A percentile compares a stretch with the other conserved stretches of the same genome.
phyloP scores from a whole-genome alignment of 2,888 invertebrate species.

The Brachynemurus nebulosus region DNA sequence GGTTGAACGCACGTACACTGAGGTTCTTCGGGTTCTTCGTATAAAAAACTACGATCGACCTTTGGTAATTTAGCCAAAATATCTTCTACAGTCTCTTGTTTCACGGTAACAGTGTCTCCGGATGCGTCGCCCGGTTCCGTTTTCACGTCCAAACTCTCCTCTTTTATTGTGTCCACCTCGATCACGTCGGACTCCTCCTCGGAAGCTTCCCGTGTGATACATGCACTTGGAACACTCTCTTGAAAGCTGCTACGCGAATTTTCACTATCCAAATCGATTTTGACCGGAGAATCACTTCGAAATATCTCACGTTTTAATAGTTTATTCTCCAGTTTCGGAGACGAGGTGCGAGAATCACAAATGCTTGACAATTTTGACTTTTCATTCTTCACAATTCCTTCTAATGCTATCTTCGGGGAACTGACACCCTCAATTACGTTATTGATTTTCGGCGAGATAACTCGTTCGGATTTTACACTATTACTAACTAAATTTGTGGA shows the following conservation, averaged over 20 bases:
- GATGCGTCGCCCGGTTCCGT: slow-evolving; percentile 14
- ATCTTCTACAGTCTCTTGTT: slow-evolving; percentile 36
- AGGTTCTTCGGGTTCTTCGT: slow-evolving; percentile 20
- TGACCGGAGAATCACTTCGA: slow-evolving; percentile 3
- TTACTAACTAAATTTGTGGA: slow-evolving; percentile 8
- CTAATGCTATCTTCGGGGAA: not conserved
- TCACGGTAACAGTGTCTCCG: slow-evolving; percentile 2
- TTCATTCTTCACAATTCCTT: slow-evolving; percentile 17
- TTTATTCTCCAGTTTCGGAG: slow-evolving; percentile 1
- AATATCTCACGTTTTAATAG: not conserved
- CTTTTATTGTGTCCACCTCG: not conserved
- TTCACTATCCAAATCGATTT: slow-evolving; percentile 7
- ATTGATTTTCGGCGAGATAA: not conserved
- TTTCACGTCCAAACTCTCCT: slow-evolving; percentile 19
- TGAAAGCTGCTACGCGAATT: slow-evolving; percentile 6
- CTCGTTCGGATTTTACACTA: slow-evolving; percentile 3
- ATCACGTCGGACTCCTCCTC: slow-evolving; percentile 19
- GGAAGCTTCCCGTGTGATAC: slow-evolving; percentile 19
- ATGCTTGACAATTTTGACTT: slow-evolving; percentile 23
- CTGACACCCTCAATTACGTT: not conserved
- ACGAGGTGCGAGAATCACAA: not conserved
- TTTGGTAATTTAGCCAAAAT: slow-evolving; percentile 53
- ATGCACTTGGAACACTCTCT: slow-evolving; percentile 4
- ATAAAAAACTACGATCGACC: slow-evolving; percentile 34
- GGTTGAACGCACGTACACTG: slow-evolving; percentile 25